These are phyloP conservation scores for Cranoglanis bouderius DNA, from an alignment of 2,113 vertebrate species.

Conservation along the genomic window DNA sequence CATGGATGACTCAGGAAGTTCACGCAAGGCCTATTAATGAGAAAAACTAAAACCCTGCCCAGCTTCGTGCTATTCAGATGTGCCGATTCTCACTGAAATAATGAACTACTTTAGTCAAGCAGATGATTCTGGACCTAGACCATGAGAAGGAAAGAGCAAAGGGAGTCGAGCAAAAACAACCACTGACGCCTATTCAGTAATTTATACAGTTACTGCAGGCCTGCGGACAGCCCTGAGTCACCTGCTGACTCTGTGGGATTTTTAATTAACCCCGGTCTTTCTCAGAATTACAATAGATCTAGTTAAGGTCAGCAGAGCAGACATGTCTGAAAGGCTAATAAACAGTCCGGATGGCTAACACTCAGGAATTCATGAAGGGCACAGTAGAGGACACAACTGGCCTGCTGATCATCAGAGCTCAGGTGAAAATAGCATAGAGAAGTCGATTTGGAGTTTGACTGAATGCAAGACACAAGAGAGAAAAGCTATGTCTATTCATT, in stretches of 20 bases:
- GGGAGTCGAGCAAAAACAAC: neutral
- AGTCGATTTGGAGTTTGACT: constrained; percentile 31
- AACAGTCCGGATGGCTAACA: neutral
- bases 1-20: neutral
- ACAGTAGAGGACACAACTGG: neutral
- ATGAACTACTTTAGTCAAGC: neutral
- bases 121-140: neutral
- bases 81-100: constrained; percentile 7
- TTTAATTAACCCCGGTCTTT: constrained; percentile 34
- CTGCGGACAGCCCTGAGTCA: constrained; percentile 17
- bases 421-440: neutral
- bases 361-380: constrained; percentile 2
- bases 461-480: neutral
- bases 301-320: constrained; percentile 23
- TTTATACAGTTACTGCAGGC: constrained; percentile 21
- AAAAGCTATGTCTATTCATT: neutral
- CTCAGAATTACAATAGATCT: constrained; percentile 22
- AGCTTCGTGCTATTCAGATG: too few species aligned
- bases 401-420: neutral
- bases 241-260: constrained; percentile 4
- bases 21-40: neutral
- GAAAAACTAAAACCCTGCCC: neutral
- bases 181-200: constrained; percentile 9
- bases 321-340: constrained; percentile 27
- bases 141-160: neutral